Percentiles rank a stretch among this genome's conserved stretches.
Evolutionary conservation across 53 echinoderm and acorn worm species (phyloP).

Genomic region (Zoroaster sp.): DNA sequence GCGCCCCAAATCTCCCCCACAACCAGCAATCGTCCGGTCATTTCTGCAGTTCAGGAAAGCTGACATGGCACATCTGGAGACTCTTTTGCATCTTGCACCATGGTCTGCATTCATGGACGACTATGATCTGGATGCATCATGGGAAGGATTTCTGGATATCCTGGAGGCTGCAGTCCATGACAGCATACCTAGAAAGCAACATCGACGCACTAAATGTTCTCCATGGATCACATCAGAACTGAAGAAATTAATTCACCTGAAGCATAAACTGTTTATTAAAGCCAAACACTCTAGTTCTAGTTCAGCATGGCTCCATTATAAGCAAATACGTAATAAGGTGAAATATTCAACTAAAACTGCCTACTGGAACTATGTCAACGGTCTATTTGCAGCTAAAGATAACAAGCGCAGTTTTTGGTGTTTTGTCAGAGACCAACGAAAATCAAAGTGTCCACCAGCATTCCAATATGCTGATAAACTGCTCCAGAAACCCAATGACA

Average conservation of each 20-base stretch:
- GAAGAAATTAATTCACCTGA: constrained; percentile 16
- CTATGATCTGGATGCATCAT: constrained; percentile 19
- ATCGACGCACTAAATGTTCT: neutral
- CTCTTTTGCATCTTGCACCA: constrained; percentile 37
- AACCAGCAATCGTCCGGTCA: constrained; percentile 1
- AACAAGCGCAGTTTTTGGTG: constrained; percentile 28
- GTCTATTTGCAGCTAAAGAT: constrained; percentile 1
- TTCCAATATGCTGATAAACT: neutral
- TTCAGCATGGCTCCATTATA: constrained; percentile 27
- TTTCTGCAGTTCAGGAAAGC: constrained; percentile 34
- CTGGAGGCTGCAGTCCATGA: constrained; percentile 4
- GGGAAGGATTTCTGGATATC: constrained; percentile 18
- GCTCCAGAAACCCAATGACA: neutral
- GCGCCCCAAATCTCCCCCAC: constrained; percentile 25
- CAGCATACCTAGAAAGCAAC: constrained; percentile 22
- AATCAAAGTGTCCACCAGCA: constrained; percentile 18
- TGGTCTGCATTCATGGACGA: constrained; percentile 26
- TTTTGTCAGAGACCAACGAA: constrained; percentile 16
- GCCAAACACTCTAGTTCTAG: constrained; percentile 15
- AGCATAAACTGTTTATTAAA: constrained; percentile 30
- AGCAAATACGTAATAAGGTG: constrained; percentile 12
- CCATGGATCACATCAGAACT: constrained; percentile 29
- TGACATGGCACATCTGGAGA: constrained; percentile 24
- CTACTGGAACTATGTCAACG: constrained; percentile 12
- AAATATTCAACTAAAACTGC: neutral